phyloP scores from a whole-genome alignment of 2,888 invertebrate genomes.

The Chymomyza amoena region DNA sequence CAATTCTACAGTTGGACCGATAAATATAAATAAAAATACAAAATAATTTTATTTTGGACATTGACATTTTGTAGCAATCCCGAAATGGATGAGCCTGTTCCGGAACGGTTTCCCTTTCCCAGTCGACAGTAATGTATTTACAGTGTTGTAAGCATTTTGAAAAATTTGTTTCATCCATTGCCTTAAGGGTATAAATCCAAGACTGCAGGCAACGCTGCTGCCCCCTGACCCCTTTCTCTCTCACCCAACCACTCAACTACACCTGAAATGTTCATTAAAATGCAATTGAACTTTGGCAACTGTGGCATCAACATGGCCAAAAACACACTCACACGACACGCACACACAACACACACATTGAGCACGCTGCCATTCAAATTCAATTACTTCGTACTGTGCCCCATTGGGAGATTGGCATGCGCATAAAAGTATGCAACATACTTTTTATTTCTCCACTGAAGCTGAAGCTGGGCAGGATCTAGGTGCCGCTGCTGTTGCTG shows the following conservation, averaged over 20 bases:
- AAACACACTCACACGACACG: not conserved
- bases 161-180: not conserved
- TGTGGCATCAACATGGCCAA: not conserved
- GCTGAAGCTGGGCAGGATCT: not conserved
- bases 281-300: constrained; percentile 45
- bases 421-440: constrained; percentile 27
- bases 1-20: too few relatives aligned
- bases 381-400: constrained; percentile 15
- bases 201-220: constrained; percentile 6
- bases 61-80: too few relatives aligned
- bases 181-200: not conserved
- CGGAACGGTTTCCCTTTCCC: too few relatives aligned
- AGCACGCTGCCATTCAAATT: constrained; percentile 34
- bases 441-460: not conserved
- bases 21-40: too few relatives aligned
- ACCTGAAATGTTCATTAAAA: constrained; percentile 45
- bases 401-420: constrained; percentile 3
- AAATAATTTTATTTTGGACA: too few relatives aligned
- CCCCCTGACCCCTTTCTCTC: not conserved
- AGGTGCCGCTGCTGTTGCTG: constrained; percentile 13
- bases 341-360: constrained; percentile 8
- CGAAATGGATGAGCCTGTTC: too few relatives aligned
- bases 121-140: too few relatives aligned
- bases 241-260: constrained; percentile 3
- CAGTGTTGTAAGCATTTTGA: too few relatives aligned